Evolutionary conservation across 2,113 vertebrate species (phyloP), one percentile per base, ranked within the genome.

Genomic region (Mastomys natalensis): DNA sequence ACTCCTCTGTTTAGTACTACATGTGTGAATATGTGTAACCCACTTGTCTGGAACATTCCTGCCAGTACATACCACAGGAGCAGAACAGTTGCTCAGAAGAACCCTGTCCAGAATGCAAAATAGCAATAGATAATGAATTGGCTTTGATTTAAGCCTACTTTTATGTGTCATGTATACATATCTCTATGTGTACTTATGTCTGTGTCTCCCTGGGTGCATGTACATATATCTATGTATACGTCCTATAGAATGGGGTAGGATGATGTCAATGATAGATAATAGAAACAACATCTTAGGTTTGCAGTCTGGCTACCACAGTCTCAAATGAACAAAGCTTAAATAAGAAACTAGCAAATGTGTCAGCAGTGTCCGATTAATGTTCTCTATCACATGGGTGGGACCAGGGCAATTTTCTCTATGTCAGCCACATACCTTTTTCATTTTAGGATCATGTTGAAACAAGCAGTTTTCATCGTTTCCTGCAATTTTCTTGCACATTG

Each of bases 401-500:
- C 21, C 0, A 17, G 53, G 19, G 6, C 29, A 21, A 21, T 10
- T 40, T 9, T 43, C 12, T 3, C 17, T 4, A 34, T 86, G 13
- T 91, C 24, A 58, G 40, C 1, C 13, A 89, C 94, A 40, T 87
- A 97, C 97, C 97, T 97, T 97, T 94, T 96, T n/a, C 95, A 95
- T 95, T 89, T 84, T 3, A 1, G 95, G 96, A 78, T 96, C 78
- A 15, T 89, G 11, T 84, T 97, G 97, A 86, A 95, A 60, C 80
- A 86, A 86, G 48, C 97, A 98, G 72, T 97, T 76, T 74, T 92
- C 95, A 66, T 62, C 77, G 29, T 55, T 88, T 73, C 90, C 96
- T 29, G 74, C 45, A 96, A 7, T 53, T 95, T 97, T 98, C 94
- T 93, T 97, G 95, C 97, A 98, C 86, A 95, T 95, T 43, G 97